Percentiles rank a stretch among this genome's conserved stretches.
These are phyloP conservation scores for Ctena decussata DNA, from an alignment of 2,888 invertebrate genomes.

Conservation along the genomic window DNA sequence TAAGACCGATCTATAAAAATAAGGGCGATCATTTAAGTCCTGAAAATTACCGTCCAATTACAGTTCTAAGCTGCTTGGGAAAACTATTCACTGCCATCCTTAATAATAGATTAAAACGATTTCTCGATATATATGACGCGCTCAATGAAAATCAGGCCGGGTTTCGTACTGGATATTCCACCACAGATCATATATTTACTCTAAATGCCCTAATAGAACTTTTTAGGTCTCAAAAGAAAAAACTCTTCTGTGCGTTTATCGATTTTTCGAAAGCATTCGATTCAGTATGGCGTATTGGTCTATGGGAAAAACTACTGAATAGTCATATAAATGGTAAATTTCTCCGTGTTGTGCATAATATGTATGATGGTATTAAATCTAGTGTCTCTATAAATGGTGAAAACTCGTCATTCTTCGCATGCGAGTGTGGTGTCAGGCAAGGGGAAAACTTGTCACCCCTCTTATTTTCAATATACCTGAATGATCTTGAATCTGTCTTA, in stretches of 20 bases:
- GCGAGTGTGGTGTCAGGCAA: no score
- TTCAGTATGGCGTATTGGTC: neutral
- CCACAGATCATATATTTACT: neutral
- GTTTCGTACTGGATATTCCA: neutral
- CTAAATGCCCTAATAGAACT: neutral
- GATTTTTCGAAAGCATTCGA: neutral
- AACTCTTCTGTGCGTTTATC: no score
- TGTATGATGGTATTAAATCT: no score
- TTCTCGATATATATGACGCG: neutral
- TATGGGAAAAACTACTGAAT: no score
- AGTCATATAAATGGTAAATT: no score
- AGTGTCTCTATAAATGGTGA: no score
- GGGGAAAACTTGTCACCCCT: no score
- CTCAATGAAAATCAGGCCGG: neutral
- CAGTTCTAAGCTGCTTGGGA: neutral
- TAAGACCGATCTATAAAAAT: slow-evolving; percentile 3
- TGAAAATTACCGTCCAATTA: neutral
- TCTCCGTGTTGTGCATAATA: no score
- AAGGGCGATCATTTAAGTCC: neutral
- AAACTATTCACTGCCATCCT: neutral
- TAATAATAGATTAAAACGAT: neutral
- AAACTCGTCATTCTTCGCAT: no score
- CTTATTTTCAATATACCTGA: no score
- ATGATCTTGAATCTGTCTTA: no score
- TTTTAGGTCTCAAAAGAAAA: neutral